Evolutionary conservation across 2,113 vertebrate genomes (phyloP).

Genomic region (Chionomys nivalis): DNA sequence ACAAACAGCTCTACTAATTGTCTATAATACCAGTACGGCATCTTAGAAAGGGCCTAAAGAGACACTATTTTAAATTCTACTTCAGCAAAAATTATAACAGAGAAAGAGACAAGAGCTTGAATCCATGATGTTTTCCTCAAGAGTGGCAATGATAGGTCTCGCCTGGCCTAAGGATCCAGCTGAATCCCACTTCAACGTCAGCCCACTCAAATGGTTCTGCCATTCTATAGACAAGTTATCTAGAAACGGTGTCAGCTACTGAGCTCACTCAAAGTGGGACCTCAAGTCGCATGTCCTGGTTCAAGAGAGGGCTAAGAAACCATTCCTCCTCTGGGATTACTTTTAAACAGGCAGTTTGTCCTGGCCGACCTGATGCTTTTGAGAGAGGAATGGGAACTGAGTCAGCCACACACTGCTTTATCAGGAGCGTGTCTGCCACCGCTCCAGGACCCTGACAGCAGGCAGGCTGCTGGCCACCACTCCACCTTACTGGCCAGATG

Average conservation of each 20-base stretch:
- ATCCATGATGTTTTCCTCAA: background rate
- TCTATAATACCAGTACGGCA: background rate
- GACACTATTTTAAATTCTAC: slow-evolving; percentile 41
- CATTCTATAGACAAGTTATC: background rate
- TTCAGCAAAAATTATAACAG: slow-evolving; percentile 28
- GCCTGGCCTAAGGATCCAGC: background rate
- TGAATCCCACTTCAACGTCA: background rate
- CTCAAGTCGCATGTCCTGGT: background rate
- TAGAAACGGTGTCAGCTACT: background rate
- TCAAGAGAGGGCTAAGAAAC: background rate
- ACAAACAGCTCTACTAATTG: slow-evolving; percentile 10
- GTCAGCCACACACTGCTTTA: background rate
- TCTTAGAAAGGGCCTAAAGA: slow-evolving; percentile 31
- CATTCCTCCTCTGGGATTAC: background rate
- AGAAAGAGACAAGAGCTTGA: background rate
- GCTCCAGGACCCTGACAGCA: background rate
- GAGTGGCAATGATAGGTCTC: background rate
- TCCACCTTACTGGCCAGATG: background rate
- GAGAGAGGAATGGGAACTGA: background rate
- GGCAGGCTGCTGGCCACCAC: background rate
- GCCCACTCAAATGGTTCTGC: background rate
- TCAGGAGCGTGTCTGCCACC: background rate
- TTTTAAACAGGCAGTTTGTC: background rate
- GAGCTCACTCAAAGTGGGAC: background rate
- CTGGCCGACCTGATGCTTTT: background rate